phyloP scores from a whole-genome alignment of 2,113 vertebrate species.

The Abramis brama region DNA sequence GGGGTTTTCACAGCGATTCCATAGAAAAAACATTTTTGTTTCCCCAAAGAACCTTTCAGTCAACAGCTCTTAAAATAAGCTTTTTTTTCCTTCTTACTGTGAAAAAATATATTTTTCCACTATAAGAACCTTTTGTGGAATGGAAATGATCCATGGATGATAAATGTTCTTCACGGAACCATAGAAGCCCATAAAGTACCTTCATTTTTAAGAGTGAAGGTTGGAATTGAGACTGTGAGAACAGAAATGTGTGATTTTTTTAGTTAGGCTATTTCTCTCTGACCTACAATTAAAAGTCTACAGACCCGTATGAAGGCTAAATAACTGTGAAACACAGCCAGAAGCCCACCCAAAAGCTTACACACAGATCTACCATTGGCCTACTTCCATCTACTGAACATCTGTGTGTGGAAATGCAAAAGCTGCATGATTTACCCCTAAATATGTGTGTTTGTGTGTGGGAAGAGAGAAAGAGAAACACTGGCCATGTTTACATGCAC shows the following conservation, averaged over 20 bases:
- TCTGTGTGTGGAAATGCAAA: conserved; percentile 26
- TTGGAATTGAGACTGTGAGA: background rate
- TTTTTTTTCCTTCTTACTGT: too few species aligned
- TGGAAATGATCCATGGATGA: too few species aligned
- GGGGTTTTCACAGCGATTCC: too few species aligned
- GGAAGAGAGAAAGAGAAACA: background rate
- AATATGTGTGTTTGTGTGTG: background rate
- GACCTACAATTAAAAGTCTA: background rate
- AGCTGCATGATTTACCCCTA: conserved; percentile 19
- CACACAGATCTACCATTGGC: conserved; percentile 27
- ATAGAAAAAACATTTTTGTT: too few species aligned
- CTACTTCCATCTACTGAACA: conserved; percentile 29
- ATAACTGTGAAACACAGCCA: background rate
- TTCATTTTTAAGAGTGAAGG: background rate
- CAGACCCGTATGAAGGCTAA: background rate
- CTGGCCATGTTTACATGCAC: background rate
- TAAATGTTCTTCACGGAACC: too few species aligned
- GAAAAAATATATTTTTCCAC: too few species aligned
- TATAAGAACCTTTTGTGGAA: too few species aligned
- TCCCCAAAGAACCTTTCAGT: too few species aligned
- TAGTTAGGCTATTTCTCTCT: background rate
- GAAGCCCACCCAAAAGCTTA: conserved; percentile 1
- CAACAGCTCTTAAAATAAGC: too few species aligned
- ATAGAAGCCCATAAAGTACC: too few species aligned
- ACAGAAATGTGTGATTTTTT: background rate